Conservation (phyloP, 1,140 invertebrate genomes). For the Araneus ventricosus region DNA sequence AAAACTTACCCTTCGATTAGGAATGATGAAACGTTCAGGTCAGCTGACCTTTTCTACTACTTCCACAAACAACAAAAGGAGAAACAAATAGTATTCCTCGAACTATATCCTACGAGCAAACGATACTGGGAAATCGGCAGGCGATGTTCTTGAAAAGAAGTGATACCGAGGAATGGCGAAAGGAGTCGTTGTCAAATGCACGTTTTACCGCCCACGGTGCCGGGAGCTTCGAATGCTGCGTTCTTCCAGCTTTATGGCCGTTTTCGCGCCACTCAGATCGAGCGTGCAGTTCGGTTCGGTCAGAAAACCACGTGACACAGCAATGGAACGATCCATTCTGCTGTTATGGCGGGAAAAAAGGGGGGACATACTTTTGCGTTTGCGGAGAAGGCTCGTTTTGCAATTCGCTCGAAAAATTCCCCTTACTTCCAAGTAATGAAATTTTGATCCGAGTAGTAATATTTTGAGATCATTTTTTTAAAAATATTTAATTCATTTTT, state of each 20-base stretch:
- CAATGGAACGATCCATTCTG: constrained; percentile 28
- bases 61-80: background rate
- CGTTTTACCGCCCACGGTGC: background rate
- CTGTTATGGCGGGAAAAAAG: constrained; percentile 24
- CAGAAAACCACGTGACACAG: constrained; percentile 41
- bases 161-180: background rate
- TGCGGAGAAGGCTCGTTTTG: background rate
- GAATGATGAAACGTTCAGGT: background rate
- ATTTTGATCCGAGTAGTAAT: background rate
- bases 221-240: background rate
- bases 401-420: background rate
- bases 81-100: background rate
- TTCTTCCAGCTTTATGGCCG: constrained; percentile 1
- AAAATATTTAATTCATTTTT: background rate
- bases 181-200: background rate
- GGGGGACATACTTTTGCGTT: background rate
- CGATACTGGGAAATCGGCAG: background rate
- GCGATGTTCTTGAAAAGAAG: background rate
- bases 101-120: background rate
- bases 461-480: background rate
- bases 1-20: constrained; percentile 40
- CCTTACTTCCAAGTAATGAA: background rate
- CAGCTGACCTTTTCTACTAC: background rate
- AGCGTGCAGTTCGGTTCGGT: background rate
- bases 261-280: constrained; percentile 33